These are phyloP conservation scores for Corbicula japonica DNA, from an alignment of 2,888 invertebrate species.

Conservation along the genomic window DNA sequence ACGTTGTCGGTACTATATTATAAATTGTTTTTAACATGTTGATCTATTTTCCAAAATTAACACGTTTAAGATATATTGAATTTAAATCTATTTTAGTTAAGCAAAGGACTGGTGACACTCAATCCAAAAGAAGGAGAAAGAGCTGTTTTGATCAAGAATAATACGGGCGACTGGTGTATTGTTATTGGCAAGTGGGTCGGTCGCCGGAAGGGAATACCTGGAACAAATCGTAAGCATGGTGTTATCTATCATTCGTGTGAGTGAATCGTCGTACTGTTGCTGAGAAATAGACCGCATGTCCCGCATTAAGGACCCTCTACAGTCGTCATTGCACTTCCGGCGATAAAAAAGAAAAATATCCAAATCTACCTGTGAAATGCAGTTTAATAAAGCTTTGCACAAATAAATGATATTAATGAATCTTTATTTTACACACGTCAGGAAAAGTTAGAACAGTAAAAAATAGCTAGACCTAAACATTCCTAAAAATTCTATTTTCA, in stretches of 20 bases:
- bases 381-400: not conserved
- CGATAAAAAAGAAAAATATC: not conserved
- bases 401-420: no score
- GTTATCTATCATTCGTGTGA: not conserved
- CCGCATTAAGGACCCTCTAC: not conserved
- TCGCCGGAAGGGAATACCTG: constrained; percentile 83
- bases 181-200: constrained; percentile 87
- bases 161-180: constrained; percentile 87
- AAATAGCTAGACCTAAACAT: no score
- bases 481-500: no score
- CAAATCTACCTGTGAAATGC: not conserved
- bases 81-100: constrained; percentile 3
- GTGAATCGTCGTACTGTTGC: not conserved
- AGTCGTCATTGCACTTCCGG: not conserved
- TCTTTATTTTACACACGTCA: no score
- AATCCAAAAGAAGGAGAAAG: constrained; percentile 86
- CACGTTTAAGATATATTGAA: not conserved
- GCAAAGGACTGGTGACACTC: constrained; percentile 78
- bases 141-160: constrained; percentile 87
- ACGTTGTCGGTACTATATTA: not conserved
- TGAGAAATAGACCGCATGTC: not conserved
- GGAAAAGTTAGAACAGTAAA: no score
- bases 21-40: not conserved
- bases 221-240: constrained; percentile 72
- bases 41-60: not conserved